Conservation (phyloP, 1,140 invertebrate species). For the Anoplolepis gracilipes region DNA sequence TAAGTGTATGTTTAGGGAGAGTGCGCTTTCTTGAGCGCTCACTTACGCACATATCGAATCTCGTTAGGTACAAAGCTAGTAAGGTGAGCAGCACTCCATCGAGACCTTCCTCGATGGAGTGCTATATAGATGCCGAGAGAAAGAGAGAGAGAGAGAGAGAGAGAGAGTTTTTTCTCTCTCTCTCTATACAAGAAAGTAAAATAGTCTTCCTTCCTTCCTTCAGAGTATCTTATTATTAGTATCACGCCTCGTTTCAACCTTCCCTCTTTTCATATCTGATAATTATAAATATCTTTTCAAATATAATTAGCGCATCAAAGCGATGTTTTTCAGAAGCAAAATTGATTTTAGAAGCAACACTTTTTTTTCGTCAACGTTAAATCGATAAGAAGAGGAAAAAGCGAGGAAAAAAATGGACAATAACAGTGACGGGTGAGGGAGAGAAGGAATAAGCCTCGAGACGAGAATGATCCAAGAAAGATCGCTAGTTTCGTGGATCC, state of each 20-base stretch:
- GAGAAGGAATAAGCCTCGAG: not conserved
- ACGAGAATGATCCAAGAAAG: slow-evolving; percentile 70
- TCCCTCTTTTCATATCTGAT: not conserved
- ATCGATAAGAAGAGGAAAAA: slow-evolving; percentile 52
- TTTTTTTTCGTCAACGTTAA: slow-evolving; percentile 57
- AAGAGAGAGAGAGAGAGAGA: too few relatives aligned
- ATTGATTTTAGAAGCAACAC: slow-evolving; percentile 25
- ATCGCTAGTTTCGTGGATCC: slow-evolving; percentile 77
- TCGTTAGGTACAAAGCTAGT: slow-evolving; percentile 3
- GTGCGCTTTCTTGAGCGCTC: not conserved
- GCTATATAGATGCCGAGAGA: too few relatives aligned
- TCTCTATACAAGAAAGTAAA: too few relatives aligned
- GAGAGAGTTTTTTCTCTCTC: not conserved
- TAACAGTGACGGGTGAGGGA: not conserved
- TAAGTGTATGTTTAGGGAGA: slow-evolving; percentile 7
- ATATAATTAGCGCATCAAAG: slow-evolving; percentile 39
- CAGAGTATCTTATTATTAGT: slow-evolving; percentile 5
- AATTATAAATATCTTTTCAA: slow-evolving; percentile 19
- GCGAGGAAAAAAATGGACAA: slow-evolving; percentile 32
- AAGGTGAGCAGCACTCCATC: not conserved
- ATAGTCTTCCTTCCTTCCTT: too few relatives aligned
- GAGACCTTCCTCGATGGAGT: not conserved
- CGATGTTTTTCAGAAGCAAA: not conserved
- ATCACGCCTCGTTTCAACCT: not conserved
- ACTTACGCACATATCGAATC: slow-evolving; percentile 12